These are phyloP conservation scores for Halichondria panicea DNA, from an alignment of 37 sponge, comb jelly and placozoan genomes.

Conservation along the genomic window DNA sequence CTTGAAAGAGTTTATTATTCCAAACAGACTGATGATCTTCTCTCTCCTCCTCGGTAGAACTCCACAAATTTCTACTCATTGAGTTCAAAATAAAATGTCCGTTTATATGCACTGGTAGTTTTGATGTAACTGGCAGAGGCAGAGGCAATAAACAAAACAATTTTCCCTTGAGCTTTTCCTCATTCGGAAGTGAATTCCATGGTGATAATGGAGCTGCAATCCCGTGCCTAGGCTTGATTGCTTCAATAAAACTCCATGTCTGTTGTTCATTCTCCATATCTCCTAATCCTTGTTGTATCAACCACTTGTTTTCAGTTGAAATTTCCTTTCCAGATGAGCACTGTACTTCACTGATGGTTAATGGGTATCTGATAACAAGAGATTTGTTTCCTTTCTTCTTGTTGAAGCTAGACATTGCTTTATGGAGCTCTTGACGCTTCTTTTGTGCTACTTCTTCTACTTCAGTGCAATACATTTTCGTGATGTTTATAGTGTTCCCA, in stretches of 20 bases:
- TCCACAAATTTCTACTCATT: slow-evolving; percentile 43
- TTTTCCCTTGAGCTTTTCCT: no score
- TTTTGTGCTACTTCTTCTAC: background rate
- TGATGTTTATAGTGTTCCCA: background rate
- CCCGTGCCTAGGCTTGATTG: slow-evolving; percentile 60
- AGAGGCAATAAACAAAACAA: slow-evolving; percentile 60
- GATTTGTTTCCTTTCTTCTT: slow-evolving; percentile 4
- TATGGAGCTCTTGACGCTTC: background rate
- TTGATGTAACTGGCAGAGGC: slow-evolving; percentile 43
- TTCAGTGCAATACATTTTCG: background rate
- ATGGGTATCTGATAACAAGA: slow-evolving; percentile 8
- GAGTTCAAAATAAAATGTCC: slow-evolving; percentile 64
- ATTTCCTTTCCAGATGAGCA: background rate
- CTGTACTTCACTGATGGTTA: slow-evolving; percentile 21
- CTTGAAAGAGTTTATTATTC: slow-evolving; percentile 47
- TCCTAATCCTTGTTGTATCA: slow-evolving; percentile 69
- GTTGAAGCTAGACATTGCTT: background rate
- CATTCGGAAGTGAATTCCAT: no score
- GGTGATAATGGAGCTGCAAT: slow-evolving; percentile 67
- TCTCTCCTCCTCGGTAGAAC: background rate
- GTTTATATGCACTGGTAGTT: slow-evolving; percentile 62
- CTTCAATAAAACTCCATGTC: slow-evolving; percentile 20
- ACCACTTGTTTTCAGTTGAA: slow-evolving; percentile 34
- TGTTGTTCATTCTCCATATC: slow-evolving; percentile 22
- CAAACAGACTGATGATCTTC: slow-evolving; percentile 29